Percentiles rank a stretch among this genome's conserved stretches.
Evolutionary conservation across 2,797 vertebrate species (phyloP).

Genomic region (Myotis vivesi): DNA sequence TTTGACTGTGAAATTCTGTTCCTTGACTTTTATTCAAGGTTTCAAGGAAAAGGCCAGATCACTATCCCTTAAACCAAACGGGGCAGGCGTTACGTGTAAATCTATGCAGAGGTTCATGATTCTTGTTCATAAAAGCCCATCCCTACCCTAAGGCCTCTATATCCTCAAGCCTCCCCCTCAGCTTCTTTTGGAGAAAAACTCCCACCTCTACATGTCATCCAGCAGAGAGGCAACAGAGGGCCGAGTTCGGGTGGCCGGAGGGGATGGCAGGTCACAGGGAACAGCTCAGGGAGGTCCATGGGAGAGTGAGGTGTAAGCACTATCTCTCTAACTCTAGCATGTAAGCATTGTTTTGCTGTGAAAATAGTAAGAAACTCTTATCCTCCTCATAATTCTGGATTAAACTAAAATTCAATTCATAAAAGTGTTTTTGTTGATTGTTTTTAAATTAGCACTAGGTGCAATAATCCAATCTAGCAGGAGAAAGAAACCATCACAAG

Average conservation of each 20-base stretch:
- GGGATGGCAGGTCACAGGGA: rapidly evolving
- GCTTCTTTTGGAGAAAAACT: neutral
- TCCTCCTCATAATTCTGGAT: neutral
- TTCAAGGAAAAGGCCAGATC: neutral
- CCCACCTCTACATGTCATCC: neutral
- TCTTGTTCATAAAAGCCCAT: neutral
- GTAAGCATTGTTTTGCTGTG: neutral
- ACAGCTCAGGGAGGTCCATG: rapidly evolving
- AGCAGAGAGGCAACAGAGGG: neutral
- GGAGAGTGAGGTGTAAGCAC: neutral
- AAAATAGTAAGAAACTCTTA: neutral
- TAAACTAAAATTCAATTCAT: neutral
- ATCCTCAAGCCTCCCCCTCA: neutral
- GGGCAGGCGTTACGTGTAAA: neutral
- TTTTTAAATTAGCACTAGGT: neutral
- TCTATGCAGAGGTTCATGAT: neutral
- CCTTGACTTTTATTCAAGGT: neutral
- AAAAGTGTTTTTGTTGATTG: neutral
- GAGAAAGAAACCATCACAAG: neutral
- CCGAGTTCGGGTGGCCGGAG: too few species aligned
- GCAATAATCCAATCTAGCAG: neutral
- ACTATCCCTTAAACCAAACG: neutral
- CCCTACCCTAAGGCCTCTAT: neutral
- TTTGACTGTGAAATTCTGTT: neutral
- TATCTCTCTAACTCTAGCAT: neutral